Conservation (phyloP, 2,113 vertebrate genomes). For the Corythaixoides concolor region DNA sequence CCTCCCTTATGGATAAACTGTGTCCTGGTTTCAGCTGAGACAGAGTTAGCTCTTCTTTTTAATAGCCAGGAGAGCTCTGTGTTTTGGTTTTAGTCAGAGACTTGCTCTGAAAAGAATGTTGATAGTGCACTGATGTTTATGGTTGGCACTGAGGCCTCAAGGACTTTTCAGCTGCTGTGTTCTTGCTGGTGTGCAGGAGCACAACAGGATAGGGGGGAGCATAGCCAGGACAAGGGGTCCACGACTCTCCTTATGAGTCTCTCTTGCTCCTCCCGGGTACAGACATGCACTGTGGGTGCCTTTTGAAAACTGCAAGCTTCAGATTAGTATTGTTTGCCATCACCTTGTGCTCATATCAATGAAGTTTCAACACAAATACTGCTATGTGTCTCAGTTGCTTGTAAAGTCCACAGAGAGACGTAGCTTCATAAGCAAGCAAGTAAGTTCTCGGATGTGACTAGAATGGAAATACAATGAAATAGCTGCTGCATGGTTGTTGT, state of each 20-base stretch:
- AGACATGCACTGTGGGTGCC: not conserved
- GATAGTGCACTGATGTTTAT: no score
- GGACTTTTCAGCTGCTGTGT: no score
- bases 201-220: no score
- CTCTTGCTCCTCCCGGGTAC: not conserved
- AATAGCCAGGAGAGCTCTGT: no score
- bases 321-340: not conserved
- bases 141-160: no score
- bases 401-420: not conserved
- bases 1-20: not conserved
- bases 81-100: no score
- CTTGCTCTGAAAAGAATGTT: no score
- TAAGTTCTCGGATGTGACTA: not conserved
- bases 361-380: not conserved
- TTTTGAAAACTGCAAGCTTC: not conserved
- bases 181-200: no score
- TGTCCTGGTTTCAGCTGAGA: no score
- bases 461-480: not conserved
- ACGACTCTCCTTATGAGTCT: no score
- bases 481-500: not conserved
- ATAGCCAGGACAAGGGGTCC: no score
- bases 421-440: not conserved
- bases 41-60: no score
- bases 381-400: not conserved
- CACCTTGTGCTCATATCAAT: not conserved